These are phyloP conservation scores for Onchidella celtica DNA, from an alignment of 2,888 invertebrate genomes.

Conservation along the genomic window DNA sequence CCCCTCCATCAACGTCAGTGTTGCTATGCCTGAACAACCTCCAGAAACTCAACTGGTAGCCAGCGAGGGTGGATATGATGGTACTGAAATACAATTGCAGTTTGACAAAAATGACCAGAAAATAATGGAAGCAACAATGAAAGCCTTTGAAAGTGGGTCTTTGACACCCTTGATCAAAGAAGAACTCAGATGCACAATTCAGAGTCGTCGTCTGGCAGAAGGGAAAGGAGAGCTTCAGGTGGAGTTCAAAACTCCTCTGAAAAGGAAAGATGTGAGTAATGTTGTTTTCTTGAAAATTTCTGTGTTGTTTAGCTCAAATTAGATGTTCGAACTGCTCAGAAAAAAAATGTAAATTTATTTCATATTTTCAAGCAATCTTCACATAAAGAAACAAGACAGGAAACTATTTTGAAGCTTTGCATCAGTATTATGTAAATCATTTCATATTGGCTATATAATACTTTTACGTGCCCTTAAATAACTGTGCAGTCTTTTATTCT, in stretches of 20 bases:
- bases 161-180: slow-evolving; percentile 63
- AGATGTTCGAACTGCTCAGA: too few relatives aligned
- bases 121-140: slow-evolving; percentile 51
- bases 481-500: too few relatives aligned
- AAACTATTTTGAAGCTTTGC: too few relatives aligned
- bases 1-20: too few relatives aligned
- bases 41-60: neutral
- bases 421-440: too few relatives aligned
- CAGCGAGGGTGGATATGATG: neutral
- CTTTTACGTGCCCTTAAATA: too few relatives aligned
- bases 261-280: slow-evolving; percentile 46
- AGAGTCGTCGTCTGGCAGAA: slow-evolving; percentile 59
- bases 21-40: slow-evolving; percentile 22
- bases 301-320: too few relatives aligned
- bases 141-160: slow-evolving; percentile 51
- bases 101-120: slow-evolving; percentile 45
- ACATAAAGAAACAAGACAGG: too few relatives aligned
- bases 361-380: too few relatives aligned
- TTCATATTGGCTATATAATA: too few relatives aligned
- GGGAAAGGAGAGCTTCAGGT: slow-evolving; percentile 67
- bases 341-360: too few relatives aligned
- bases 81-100: neutral
- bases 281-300: neutral
- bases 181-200: slow-evolving; percentile 65
- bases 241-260: slow-evolving; percentile 54